These are phyloP conservation scores for Litocranius walleri DNA, from an alignment of 2,113 vertebrate genomes.

Conservation along the genomic window DNA sequence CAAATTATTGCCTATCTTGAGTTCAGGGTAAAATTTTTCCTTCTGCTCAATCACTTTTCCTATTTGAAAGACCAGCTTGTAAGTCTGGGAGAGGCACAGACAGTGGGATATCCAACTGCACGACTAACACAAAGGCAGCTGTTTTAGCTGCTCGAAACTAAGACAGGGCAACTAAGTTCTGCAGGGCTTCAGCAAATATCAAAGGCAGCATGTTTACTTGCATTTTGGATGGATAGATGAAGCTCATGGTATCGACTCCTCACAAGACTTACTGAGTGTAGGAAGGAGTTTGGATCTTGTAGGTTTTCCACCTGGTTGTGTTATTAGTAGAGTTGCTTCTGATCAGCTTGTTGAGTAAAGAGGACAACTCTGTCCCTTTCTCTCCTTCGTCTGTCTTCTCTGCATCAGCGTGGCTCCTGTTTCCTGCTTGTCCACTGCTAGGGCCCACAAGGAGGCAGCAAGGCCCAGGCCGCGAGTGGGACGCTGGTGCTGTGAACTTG, in stretches of 20 bases:
- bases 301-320: slow-evolving; percentile 93
- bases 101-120: slow-evolving; percentile 89
- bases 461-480: fast-evolving
- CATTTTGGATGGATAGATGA: slow-evolving; percentile 95
- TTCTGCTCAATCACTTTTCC: slow-evolving; percentile 96
- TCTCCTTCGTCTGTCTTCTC: slow-evolving; percentile 83
- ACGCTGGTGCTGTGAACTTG: neutral
- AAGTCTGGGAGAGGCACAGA: slow-evolving; percentile 93
- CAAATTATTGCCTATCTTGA: slow-evolving; percentile 91
- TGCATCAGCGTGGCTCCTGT: slow-evolving; percentile 67
- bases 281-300: slow-evolving; percentile 90
- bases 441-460: neutral
- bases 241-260: slow-evolving; percentile 94
- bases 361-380: slow-evolving; percentile 89
- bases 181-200: slow-evolving; percentile 95
- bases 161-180: slow-evolving; percentile 96
- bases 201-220: slow-evolving; percentile 94
- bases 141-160: slow-evolving; percentile 97
- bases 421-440: neutral
- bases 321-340: slow-evolving; percentile 89
- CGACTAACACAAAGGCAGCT: slow-evolving; percentile 93
- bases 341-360: slow-evolving; percentile 92
- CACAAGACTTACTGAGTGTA: slow-evolving; percentile 92
- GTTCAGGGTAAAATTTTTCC: slow-evolving; percentile 90
- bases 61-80: slow-evolving; percentile 94